These are phyloP conservation scores for Avahi laniger DNA, from an alignment of 2,797 vertebrate species.

Conservation along the genomic window DNA sequence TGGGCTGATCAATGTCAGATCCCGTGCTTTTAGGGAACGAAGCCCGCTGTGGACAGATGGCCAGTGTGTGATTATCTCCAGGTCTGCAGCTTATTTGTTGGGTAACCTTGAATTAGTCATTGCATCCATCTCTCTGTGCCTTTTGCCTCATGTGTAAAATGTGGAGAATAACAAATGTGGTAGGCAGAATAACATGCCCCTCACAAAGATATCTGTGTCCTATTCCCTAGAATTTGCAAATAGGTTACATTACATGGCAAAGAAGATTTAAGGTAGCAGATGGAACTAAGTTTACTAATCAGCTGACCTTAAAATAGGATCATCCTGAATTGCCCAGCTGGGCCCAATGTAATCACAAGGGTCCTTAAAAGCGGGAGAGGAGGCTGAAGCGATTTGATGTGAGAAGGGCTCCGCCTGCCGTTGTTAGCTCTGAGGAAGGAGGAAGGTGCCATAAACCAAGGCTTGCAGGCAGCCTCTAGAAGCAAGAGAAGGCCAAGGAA, in stretches of 20 bases:
- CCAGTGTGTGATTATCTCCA: background rate
- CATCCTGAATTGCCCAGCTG: background rate
- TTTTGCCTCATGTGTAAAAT: background rate
- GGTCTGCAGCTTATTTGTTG: background rate
- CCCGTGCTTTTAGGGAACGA: background rate
- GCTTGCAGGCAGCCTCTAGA: background rate
- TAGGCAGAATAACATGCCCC: background rate
- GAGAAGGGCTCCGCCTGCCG: background rate
- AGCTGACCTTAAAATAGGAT: background rate
- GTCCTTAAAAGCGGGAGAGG: background rate
- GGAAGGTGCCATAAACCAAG: background rate
- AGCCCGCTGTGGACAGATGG: background rate
- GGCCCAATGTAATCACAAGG: background rate
- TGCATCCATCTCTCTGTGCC: background rate
- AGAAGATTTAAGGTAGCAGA: background rate
- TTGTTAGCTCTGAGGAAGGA: background rate
- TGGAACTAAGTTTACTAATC: background rate
- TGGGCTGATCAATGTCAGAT: background rate
- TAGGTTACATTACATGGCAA: fast-evolving
- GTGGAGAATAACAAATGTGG: background rate
- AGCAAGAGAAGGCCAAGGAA: background rate
- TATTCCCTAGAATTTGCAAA: background rate
- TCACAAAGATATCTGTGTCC: background rate
- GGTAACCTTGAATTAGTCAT: background rate
- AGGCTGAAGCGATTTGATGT: background rate